phyloP scores from a whole-genome alignment of 2,113 vertebrate genomes.

The Dicrurus megarhynchus region DNA sequence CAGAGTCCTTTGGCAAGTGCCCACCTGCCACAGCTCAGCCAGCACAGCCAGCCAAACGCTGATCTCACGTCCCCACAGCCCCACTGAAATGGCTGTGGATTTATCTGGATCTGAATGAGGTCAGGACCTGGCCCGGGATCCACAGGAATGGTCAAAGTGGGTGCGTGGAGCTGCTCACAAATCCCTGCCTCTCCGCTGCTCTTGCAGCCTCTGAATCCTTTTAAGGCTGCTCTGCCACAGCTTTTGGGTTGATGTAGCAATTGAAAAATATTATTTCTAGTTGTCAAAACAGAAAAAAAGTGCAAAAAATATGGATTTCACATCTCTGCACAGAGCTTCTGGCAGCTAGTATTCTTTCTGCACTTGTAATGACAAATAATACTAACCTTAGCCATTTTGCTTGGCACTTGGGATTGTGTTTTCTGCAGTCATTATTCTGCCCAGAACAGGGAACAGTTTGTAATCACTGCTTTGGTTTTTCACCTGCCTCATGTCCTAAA shows the following conservation, averaged over 20 bases:
- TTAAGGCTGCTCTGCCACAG: not conserved
- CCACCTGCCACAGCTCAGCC: conserved; percentile 30
- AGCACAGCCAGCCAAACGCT: not conserved
- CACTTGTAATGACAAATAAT: conserved; percentile 49
- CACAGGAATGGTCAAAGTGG: not conserved
- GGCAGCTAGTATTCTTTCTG: conserved; percentile 30
- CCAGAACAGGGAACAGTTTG: not conserved
- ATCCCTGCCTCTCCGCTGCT: not conserved
- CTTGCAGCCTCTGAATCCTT: not conserved
- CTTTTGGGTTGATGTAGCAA: not conserved
- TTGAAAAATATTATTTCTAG: conserved; percentile 39
- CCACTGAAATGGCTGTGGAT: not conserved
- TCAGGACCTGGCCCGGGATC: not conserved
- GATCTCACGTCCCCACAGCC: conserved; percentile 31
- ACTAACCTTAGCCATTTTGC: conserved; percentile 38
- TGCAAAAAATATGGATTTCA: not conserved
- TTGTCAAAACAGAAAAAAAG: conserved; percentile 44
- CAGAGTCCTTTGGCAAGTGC: conserved; percentile 27
- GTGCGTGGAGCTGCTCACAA: not conserved
- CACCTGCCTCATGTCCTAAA: not conserved
- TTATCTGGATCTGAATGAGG: conserved; percentile 17
- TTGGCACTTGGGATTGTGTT: conserved; percentile 35
- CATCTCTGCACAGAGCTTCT: not conserved
- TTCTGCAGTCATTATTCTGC: not conserved
- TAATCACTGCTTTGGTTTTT: conserved; percentile 17